phyloP scores from a whole-genome alignment of 2,888 invertebrate species.

The Gastrophysa polygoni region DNA sequence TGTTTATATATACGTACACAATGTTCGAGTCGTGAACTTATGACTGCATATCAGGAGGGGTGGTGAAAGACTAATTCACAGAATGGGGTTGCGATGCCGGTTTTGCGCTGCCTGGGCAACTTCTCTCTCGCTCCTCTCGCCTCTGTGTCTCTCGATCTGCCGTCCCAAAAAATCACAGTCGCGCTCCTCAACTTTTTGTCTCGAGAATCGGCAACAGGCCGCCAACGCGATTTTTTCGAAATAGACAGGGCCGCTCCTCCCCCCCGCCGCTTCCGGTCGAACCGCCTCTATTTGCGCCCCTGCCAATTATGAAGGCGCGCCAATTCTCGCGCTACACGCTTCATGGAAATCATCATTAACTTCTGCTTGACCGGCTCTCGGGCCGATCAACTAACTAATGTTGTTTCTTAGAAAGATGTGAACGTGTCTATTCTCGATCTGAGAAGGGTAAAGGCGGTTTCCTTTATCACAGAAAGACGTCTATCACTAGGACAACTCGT shows the following conservation, averaged over 20 bases:
- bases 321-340: no score
- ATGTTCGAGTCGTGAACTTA: slow-evolving; percentile 44
- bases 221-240: slow-evolving; percentile 24
- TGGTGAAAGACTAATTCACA: slow-evolving; percentile 55
- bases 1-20: slow-evolving; percentile 47
- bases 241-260: slow-evolving; percentile 10
- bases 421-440: no score
- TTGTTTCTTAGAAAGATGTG: no score
- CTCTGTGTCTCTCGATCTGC: slow-evolving; percentile 24
- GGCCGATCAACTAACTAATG: no score
- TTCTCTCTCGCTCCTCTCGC: slow-evolving; percentile 26
- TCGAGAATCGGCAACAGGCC: slow-evolving; percentile 3
- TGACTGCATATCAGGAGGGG: slow-evolving; percentile 50
- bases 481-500: no score
- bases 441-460: no score
- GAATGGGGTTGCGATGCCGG: slow-evolving; percentile 49
- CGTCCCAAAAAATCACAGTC: slow-evolving; percentile 28
- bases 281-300: slow-evolving; percentile 7
- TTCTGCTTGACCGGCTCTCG: no score
- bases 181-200: slow-evolving; percentile 20
- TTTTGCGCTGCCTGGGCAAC: slow-evolving; percentile 55
- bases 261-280: slow-evolving; percentile 2
- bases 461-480: no score
- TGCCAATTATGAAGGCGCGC: slow-evolving; percentile 8
- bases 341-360: no score